These are phyloP conservation scores for Rhabdophis nuchalis DNA, from an alignment of 2,797 vertebrate genomes.

Conservation along the genomic window DNA sequence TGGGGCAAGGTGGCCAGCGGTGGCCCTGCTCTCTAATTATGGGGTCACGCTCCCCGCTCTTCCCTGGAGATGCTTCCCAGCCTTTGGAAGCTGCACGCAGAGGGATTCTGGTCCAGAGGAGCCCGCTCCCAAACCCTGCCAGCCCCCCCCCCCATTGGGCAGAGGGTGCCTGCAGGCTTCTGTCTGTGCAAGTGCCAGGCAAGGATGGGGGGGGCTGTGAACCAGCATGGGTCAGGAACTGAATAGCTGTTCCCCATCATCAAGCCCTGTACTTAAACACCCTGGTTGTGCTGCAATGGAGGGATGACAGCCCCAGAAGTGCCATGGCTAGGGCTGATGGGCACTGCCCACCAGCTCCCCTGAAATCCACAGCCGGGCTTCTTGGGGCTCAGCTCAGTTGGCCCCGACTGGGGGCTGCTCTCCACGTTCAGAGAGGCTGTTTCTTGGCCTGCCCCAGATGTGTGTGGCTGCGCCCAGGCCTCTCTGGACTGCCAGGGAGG, in stretches of 20 bases:
- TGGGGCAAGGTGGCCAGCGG: background rate
- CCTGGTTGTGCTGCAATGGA: background rate
- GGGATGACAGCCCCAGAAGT: background rate
- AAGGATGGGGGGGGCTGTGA: background rate
- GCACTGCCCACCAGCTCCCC: background rate
- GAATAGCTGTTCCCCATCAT: too few relatives aligned
- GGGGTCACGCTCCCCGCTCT: fast-evolving
- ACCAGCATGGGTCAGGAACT: background rate
- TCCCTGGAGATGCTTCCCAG: background rate
- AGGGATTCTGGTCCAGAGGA: background rate
- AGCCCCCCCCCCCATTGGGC: background rate
- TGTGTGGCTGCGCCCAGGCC: background rate
- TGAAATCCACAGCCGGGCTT: background rate
- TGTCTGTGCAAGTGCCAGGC: background rate
- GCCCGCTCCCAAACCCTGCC: background rate
- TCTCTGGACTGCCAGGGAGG: background rate
- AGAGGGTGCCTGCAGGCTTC: background rate
- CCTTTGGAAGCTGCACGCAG: background rate
- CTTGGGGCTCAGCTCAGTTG: background rate
- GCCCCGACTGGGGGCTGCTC: background rate
- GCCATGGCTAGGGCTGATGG: background rate
- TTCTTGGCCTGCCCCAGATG: background rate
- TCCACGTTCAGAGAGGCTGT: background rate
- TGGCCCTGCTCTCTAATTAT: background rate
- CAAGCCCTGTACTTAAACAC: background rate